phyloP scores from a whole-genome alignment of 2,113 vertebrate species.

The Phodopus roborovskii region DNA sequence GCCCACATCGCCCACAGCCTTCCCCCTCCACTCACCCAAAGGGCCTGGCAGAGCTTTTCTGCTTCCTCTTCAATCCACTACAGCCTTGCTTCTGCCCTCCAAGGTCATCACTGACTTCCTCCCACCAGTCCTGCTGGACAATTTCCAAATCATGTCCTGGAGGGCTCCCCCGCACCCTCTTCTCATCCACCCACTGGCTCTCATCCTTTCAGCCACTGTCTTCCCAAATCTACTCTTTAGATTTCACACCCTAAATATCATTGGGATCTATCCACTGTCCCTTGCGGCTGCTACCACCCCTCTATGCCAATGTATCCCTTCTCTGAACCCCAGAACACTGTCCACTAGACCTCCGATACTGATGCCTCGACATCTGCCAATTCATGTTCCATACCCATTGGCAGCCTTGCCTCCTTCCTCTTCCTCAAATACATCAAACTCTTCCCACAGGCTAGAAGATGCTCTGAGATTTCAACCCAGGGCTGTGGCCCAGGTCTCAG shows the following conservation, averaged over 20 bases:
- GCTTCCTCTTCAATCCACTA: background rate
- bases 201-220: background rate
- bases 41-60: background rate
- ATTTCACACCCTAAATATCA: background rate
- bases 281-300: background rate
- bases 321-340: background rate
- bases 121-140: background rate
- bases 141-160: background rate
- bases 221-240: background rate
- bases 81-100: background rate
- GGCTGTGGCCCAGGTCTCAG: background rate
- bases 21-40: background rate
- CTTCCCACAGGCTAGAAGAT: background rate
- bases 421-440: background rate
- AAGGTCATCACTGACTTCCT: background rate
- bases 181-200: background rate
- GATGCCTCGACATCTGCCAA: background rate
- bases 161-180: background rate
- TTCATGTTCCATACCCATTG: background rate
- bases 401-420: background rate
- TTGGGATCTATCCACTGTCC: background rate
- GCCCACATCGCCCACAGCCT: background rate
- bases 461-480: background rate
- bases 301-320: background rate
- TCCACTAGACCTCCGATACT: background rate